Base-by-base conservation (phyloP, 2,888 invertebrate genomes). In the Thysanoteuthis rhombus region DNA sequence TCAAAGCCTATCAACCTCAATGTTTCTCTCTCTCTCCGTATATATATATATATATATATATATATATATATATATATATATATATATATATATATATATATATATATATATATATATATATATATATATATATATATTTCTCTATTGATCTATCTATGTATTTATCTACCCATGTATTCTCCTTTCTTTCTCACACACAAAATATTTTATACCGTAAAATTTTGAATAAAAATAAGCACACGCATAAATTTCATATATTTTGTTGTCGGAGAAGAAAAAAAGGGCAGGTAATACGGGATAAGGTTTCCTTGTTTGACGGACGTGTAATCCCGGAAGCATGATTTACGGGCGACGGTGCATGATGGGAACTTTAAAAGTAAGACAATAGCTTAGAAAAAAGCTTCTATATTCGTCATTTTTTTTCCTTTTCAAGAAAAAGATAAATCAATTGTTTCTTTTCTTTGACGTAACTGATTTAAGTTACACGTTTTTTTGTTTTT, bases 401-500 rank as follows among this genome's bases (percentile, higher is more conserved):
- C 36, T 36, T 3, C 75, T 75, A 5, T 75, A 75, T 75, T 75
- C 58, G 32, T 75, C 36, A 2, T 75, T 75, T 75, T 10, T 75
- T 75, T 75, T 75, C n/a, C 8, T 75, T n/a, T 75, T 12, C 0
- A 75, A 75, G 75, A 75, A 75, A 75, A 75, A 16, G n/a, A 75
- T 75, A 75, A 75, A 75, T 75, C 75, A 75, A 36, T 75, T n/a
- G 75, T n/a, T 75, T 75, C 19, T 75, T 75, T 75, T 75, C 75
- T n/a, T 75, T 75, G 75, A 75, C 75, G n/a, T 75, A 75, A 75
- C 75, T 75, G 75, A 75, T 75, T 75, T 75, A n/a, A 75, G 75
- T 75, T 75, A n/a, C 52, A 52, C 52, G 25, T 52, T 52, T 25
- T 52, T 52, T 25, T 25, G 1, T 45, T 10, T 8, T 45, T 45